Evolutionary conservation across 2,888 invertebrate genomes (phyloP).

Genomic region (Parapristionchus giblindavisi): DNA sequence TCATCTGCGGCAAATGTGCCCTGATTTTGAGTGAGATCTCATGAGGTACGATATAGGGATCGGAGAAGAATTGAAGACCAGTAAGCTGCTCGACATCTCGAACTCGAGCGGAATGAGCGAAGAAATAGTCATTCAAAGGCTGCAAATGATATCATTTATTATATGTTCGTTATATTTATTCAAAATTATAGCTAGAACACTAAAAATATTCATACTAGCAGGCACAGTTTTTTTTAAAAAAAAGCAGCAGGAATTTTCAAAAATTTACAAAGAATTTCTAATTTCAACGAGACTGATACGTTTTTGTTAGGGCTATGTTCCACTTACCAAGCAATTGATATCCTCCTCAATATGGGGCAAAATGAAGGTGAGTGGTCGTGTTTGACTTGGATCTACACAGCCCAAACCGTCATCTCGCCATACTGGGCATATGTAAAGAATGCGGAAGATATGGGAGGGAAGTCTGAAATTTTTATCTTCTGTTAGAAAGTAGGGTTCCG

Average conservation of each 20-base stretch:
- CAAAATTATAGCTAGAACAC: too few species aligned
- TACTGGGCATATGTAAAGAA: constrained; percentile 18
- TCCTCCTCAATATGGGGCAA: constrained; percentile 33
- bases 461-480: not conserved
- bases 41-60: constrained; percentile 16
- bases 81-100: constrained; percentile 30
- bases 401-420: constrained; percentile 28
- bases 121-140: not conserved
- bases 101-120: constrained; percentile 30
- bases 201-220: too few species aligned
- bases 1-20: not conserved
- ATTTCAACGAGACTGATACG: too few species aligned
- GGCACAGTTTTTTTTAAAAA: too few species aligned
- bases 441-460: constrained; percentile 32
- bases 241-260: too few species aligned
- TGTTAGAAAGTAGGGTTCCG: too few species aligned
- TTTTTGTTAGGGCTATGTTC: not conserved
- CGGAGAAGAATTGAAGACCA: constrained; percentile 34
- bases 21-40: constrained; percentile 25
- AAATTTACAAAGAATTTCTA: too few species aligned
- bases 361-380: constrained; percentile 34
- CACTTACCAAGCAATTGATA: constrained; percentile 30
- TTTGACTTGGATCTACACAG: constrained; percentile 4
- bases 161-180: too few species aligned
- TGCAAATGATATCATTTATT: too few species aligned